These are phyloP conservation scores for Karalla daura DNA, from an alignment of 2,797 vertebrate species.

Conservation along the genomic window DNA sequence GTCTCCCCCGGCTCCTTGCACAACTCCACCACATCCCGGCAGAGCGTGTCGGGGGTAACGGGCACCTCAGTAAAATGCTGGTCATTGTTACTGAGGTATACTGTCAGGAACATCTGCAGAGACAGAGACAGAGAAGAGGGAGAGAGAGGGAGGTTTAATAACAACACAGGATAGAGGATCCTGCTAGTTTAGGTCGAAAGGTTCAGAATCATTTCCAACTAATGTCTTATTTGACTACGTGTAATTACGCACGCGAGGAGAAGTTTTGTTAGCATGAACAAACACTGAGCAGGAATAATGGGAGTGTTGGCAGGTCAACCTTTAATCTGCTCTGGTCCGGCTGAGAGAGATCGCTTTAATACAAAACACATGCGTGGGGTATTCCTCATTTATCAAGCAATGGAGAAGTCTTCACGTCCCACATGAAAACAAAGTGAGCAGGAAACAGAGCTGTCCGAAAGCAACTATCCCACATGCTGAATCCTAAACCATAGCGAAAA, in stretches of 20 bases:
- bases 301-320: no score
- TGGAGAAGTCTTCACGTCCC: slow-evolving; percentile 4
- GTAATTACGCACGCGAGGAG: slow-evolving; percentile 3
- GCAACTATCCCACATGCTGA: neutral
- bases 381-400: no score
- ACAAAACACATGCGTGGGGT: no score
- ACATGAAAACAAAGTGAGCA: slow-evolving; percentile 6
- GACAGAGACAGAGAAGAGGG: neutral
- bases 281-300: no score
- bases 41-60: slow-evolving; percentile 93
- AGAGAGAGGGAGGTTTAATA: slow-evolving; percentile 1
- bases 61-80: slow-evolving; percentile 99
- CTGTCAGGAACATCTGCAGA: slow-evolving; percentile 95
- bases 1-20: slow-evolving; percentile 95
- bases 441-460: slow-evolving; percentile 7
- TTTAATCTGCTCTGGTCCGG: no score
- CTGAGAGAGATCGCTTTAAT: no score
- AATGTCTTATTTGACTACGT: slow-evolving; percentile 11
- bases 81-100: slow-evolving; percentile 98
- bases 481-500: no score
- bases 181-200: slow-evolving; percentile 10
- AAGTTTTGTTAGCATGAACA: no score
- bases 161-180: slow-evolving; percentile 6
- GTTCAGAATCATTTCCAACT: slow-evolving; percentile 23
- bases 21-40: slow-evolving; percentile 94